Conservation (phyloP, 2,797 vertebrate species). For the Sebastes matsubarae region DNA sequence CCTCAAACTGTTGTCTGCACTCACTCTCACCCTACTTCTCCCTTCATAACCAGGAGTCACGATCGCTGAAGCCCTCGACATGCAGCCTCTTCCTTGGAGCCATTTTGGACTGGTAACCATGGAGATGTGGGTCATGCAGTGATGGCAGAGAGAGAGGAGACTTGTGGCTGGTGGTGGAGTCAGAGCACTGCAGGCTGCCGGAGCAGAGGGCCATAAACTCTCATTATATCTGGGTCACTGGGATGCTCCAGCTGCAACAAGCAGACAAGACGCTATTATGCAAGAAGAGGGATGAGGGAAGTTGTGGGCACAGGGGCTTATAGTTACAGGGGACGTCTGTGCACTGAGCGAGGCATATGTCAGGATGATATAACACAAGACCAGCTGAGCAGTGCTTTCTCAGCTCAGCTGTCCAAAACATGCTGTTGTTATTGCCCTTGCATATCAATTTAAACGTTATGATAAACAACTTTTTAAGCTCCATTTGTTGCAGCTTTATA, state of each 20-base stretch:
- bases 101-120: conserved; percentile 81
- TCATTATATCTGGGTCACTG: conserved; percentile 83
- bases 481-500: background rate
- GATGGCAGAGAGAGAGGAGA: conserved; percentile 63
- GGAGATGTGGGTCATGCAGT: conserved; percentile 78
- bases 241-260: conserved; percentile 78
- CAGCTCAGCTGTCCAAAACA: conserved; percentile 26
- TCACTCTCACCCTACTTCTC: conserved; percentile 48
- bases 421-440: conserved; percentile 16
- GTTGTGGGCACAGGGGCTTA: conserved; percentile 54
- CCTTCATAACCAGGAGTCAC: conserved; percentile 35
- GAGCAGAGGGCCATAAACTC: conserved; percentile 67
- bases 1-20: conserved; percentile 54
- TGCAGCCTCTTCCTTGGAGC: conserved; percentile 48
- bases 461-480: background rate
- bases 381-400: conserved; percentile 46
- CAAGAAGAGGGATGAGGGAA: conserved; percentile 66
- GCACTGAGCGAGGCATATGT: conserved; percentile 51
- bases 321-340: conserved; percentile 55
- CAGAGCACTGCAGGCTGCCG: conserved; percentile 64
- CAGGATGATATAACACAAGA: conserved; percentile 45
- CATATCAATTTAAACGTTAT: background rate
- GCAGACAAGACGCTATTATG: conserved; percentile 78
- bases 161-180: conserved; percentile 68
- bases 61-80: conserved; percentile 2